Percentiles rank a stretch among this genome's conserved stretches.
Evolutionary conservation across 2,888 invertebrate species (phyloP).

Genomic region (Laspeyria flexula): DNA sequence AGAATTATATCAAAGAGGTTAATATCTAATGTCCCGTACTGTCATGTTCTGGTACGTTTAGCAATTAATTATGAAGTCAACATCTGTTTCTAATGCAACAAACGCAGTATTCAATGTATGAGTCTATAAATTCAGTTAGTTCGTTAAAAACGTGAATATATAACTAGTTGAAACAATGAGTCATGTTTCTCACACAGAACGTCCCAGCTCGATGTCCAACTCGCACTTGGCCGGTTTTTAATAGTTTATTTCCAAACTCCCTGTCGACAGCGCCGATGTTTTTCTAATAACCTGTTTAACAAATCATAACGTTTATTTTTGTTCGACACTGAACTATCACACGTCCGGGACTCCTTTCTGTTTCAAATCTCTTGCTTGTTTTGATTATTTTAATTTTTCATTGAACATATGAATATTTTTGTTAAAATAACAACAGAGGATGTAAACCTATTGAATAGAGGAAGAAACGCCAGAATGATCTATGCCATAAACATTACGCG

Average conservation of each 20-base stretch:
- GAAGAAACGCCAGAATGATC: conserved; percentile 41
- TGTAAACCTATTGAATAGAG: conserved; percentile 37
- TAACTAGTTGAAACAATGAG: conserved; percentile 32
- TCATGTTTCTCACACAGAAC: conserved; percentile 24
- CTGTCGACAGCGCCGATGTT: conserved; percentile 75
- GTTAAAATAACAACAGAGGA: conserved; percentile 55
- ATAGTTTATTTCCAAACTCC: conserved; percentile 68
- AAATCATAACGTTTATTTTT: conserved; percentile 83
- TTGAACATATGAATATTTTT: conserved; percentile 66
- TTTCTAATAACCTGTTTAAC: conserved; percentile 81
- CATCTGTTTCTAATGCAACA: conserved; percentile 39
- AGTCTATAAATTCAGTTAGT: conserved; percentile 11
- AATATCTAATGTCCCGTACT: conserved; percentile 26
- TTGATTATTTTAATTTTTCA: conserved; percentile 78
- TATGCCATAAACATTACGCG: conserved; percentile 33
- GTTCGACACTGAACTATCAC: conserved; percentile 79
- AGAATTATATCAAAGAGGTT: conserved; percentile 44
- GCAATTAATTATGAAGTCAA: conserved; percentile 40
- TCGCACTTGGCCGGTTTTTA: conserved; percentile 56
- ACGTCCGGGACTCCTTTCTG: conserved; percentile 80
- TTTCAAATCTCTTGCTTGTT: conserved; percentile 79
- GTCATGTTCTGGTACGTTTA: conserved; percentile 37
- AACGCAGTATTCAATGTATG: conserved; percentile 7
- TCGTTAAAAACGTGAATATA: conserved; percentile 20
- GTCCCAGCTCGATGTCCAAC: conserved; percentile 15